phyloP scores from a whole-genome alignment of 2,888 invertebrate species.

The Diaperis boleti region DNA sequence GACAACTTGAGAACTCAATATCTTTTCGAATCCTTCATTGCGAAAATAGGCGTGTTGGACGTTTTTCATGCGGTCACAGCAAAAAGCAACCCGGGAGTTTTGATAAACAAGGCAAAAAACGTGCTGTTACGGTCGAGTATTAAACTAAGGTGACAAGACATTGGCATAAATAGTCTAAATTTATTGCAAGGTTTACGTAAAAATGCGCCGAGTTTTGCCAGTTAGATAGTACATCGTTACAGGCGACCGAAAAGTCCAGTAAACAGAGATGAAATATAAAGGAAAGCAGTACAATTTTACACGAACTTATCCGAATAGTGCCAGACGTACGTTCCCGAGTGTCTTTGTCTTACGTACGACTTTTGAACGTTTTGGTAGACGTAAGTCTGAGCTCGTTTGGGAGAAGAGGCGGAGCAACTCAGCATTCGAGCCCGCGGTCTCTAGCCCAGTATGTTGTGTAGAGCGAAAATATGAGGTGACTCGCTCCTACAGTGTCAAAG shows the following conservation, averaged over 20 bases:
- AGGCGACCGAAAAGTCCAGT: slow-evolving; percentile 63
- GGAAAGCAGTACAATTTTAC: slow-evolving; percentile 63
- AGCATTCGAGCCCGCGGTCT: slow-evolving; percentile 57
- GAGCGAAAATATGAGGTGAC: slow-evolving; percentile 63
- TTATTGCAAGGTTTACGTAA: slow-evolving; percentile 5
- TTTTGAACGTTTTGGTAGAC: slow-evolving; percentile 44
- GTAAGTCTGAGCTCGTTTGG: slow-evolving; percentile 49
- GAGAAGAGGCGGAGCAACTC: slow-evolving; percentile 60
- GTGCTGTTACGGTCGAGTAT: no score
- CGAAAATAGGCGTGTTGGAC: no score
- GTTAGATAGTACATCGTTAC: slow-evolving; percentile 58
- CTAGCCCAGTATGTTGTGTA: slow-evolving; percentile 61
- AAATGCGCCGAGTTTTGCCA: slow-evolving; percentile 52
- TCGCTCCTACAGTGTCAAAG: slow-evolving; percentile 58
- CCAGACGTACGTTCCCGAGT: slow-evolving; percentile 48
- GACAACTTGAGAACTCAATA: no score
- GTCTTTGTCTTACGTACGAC: slow-evolving; percentile 53
- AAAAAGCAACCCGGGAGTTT: no score
- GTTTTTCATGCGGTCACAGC: no score
- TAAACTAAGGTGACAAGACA: not conserved
- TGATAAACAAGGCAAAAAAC: no score
- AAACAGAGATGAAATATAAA: slow-evolving; percentile 63
- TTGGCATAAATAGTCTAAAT: not conserved
- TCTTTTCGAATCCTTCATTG: no score
- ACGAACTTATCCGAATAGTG: slow-evolving; percentile 60